phyloP scores from a whole-genome alignment of 2,797 vertebrate genomes.

The Anniella stebbinsi region DNA sequence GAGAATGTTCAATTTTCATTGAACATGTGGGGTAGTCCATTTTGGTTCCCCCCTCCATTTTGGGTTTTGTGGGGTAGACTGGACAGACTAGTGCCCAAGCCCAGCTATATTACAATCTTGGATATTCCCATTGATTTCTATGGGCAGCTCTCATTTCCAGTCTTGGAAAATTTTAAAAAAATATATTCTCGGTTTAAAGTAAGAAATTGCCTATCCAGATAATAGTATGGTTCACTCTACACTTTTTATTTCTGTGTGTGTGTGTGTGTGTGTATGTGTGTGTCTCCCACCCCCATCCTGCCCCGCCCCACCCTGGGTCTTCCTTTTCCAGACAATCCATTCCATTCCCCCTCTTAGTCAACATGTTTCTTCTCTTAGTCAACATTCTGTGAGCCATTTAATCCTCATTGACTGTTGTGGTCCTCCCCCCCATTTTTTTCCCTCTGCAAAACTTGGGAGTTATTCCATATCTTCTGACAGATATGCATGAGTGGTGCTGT shows the following conservation, averaged over 20 bases:
- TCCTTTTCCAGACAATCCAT: not conserved
- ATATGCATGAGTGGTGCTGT: not conserved
- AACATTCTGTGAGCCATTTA: not conserved
- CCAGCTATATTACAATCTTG: not conserved
- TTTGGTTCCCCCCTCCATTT: not conserved
- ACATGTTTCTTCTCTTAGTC: not conserved
- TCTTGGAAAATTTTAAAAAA: not conserved
- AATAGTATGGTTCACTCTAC: not conserved
- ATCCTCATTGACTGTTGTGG: not conserved
- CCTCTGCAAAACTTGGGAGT: not conserved
- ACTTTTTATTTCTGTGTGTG: not conserved
- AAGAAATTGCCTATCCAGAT: not conserved
- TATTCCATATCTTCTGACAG: not conserved
- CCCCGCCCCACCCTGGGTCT: not conserved
- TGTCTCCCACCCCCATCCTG: not conserved
- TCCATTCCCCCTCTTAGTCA: fast-evolving
- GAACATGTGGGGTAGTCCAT: not conserved
- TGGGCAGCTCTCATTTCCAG: not conserved
- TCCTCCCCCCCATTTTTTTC: not conserved
- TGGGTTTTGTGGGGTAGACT: too few relatives aligned
- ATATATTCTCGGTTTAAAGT: not conserved
- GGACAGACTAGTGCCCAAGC: not conserved
- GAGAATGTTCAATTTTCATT: not conserved
- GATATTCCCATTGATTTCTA: not conserved
- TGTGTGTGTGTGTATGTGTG: too few relatives aligned